Base-by-base conservation (phyloP, 2,113 vertebrate genomes). In the Oncorhynchus tshawytscha region DNA sequence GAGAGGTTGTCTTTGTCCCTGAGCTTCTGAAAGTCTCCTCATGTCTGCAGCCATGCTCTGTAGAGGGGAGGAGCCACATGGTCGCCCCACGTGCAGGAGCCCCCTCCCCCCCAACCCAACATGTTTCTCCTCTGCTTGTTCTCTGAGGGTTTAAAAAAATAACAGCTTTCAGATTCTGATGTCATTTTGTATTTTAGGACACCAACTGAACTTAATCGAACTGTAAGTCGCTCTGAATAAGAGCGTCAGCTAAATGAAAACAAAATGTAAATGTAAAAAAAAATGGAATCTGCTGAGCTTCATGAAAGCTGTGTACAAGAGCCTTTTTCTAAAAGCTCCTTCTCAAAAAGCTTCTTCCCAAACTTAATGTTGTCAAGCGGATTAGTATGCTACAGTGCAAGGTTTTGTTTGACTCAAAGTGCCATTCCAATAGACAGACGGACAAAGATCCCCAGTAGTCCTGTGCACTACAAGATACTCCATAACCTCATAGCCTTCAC, bases 401-500 rank as follows among this genome's bases (percentile, higher is more conserved):
- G 73, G 81, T 75, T 67, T 27, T 1, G 80, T 72, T 67, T 16
- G 69, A 62, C 76, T 72, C 73, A 81, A 83, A 81, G 76, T 79
- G 85, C 74, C 70, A 76, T 79, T 84, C 64, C 2, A 59, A 73
- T 16, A 73, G 51, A 71, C 16, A 73, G 18, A 60, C 60, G 78
- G 82, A 91, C 85, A 88, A 89, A 85, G 73, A 78, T 85, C 86
- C 68, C n/a, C 76, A 81, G 78, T 39, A 18, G 16, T 13, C 15
- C n/a, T 11, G 5, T 8, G 82, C 81, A 49, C 70, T 75, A 81
- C 86, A 85, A 88, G 86, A 86, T 82, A 76, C 79, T 71, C 82
- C 72, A 22, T 79, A 85, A 88, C 82, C 84, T 84, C 70, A 82
- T 78, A 78, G 82, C 77, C 84, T 78, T 85, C 82, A 86, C 78